Base-by-base conservation (phyloP, 2,888 invertebrate genomes). In the Hartigia nigra region DNA sequence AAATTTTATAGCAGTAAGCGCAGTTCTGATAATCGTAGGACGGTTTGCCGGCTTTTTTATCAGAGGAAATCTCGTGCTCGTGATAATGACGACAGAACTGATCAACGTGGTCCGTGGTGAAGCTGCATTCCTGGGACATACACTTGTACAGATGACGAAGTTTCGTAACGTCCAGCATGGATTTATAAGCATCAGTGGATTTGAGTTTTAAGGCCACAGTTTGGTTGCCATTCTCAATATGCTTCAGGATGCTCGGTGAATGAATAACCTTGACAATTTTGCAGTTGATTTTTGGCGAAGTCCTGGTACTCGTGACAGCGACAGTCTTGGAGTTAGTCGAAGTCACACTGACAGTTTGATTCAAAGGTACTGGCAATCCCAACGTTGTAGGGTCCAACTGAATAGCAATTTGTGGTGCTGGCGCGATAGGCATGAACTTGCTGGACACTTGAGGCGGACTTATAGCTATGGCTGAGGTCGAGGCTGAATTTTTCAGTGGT, bases 381-480 rank as follows among this genome's bases (percentile, higher is more conserved):
- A 81, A 31, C 5, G 34, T 70, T 12, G 80, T 81, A 12, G 74
- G 78, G 0, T 84, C 82, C 4, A 83, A 34, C 31, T 76, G 78
- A 35, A 37, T 32, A 75, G 36, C 70, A 31, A 55, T 55, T 55
- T 55, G 55, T 23, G 55, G 55, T 9, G 55, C 1, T 9, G 55
- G 23, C 55, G 55, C 55, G 23, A 55, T 23, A 55, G 55, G 55
- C 55, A 3, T 1, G 23, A 55, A 55, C 23, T 55, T 55, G 55
- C 9, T 55, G 0, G 55, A 55, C 5, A 55, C 55, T 14, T 55
- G 55, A 55, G 55, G 55, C 37, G 93, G 94, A 82, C 91, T 96
- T 37, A 92, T 93, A 78, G 94, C 95, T 12, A 93, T 92, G 74
- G 93, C 96, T 12, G 93, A 93, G 82, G 96, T 96, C 88, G 92